Percentiles rank a stretch among this genome's conserved stretches.
These are phyloP conservation scores for Pseudoatta argentina DNA, from an alignment of 1,140 invertebrate species.

Conservation along the genomic window DNA sequence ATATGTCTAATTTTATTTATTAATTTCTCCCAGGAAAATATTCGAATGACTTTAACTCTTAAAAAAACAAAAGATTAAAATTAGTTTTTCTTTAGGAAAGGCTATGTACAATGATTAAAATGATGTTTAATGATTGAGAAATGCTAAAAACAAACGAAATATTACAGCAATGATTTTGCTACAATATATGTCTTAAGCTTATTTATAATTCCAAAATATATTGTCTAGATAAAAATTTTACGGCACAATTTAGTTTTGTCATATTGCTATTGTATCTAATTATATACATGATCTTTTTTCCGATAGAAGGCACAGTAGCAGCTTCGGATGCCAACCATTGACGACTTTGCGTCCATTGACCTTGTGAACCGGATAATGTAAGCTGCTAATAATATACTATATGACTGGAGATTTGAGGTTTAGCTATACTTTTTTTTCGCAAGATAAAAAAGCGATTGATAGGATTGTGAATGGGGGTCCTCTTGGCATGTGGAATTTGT, in stretches of 20 bases:
- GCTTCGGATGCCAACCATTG: slow-evolving; percentile 83
- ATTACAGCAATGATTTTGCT: background rate
- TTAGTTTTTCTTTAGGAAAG: background rate
- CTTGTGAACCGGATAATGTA: slow-evolving; percentile 78
- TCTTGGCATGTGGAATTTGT: slow-evolving; percentile 87
- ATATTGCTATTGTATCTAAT: slow-evolving; percentile 6
- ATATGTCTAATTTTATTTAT: background rate
- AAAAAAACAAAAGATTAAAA: background rate
- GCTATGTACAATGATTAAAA: background rate
- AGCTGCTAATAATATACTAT: slow-evolving; percentile 70
- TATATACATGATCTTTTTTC: slow-evolving; percentile 67
- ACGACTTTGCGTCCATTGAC: slow-evolving; percentile 83
- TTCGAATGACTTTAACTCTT: background rate
- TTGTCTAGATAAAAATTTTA: background rate
- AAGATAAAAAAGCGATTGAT: slow-evolving; percentile 69
- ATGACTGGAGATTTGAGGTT: slow-evolving; percentile 77
- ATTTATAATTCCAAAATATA: slow-evolving; percentile 2
- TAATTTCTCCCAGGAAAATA: background rate
- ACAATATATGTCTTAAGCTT: background rate
- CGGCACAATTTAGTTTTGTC: slow-evolving; percentile 15
- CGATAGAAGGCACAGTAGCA: slow-evolving; percentile 84
- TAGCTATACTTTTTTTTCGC: slow-evolving; percentile 79
- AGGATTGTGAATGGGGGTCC: slow-evolving; percentile 78
- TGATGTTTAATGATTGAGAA: background rate
- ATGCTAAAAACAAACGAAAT: background rate